Percentiles rank a stretch among this genome's conserved stretches.
phyloP scores from a whole-genome alignment of 2,888 invertebrate genomes.

The Cyaniris semiargus region DNA sequence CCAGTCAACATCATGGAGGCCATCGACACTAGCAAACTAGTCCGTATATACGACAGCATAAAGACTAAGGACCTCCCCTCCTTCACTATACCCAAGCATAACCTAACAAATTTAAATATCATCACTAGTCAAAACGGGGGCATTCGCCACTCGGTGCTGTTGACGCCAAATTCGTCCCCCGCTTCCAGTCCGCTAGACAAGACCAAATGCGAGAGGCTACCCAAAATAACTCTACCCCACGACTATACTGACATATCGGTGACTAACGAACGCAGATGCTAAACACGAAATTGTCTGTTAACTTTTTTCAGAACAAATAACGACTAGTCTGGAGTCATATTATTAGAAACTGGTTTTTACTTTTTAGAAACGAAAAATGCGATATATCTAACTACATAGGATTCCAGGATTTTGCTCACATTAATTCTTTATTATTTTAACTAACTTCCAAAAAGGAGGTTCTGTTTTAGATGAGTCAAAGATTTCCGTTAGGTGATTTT shows the following conservation, averaged over 20 bases:
- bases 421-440: neutral
- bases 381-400: neutral
- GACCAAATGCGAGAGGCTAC: conserved; percentile 55
- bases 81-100: conserved; percentile 70
- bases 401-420: neutral
- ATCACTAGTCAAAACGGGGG: conserved; percentile 48
- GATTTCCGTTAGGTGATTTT: neutral
- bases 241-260: conserved; percentile 50
- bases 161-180: conserved; percentile 76
- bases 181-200: conserved; percentile 59
- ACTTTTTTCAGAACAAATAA: neutral
- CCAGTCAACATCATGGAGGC: conserved; percentile 53
- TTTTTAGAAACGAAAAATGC: neutral
- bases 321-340: neutral
- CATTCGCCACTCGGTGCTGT: conserved; percentile 59
- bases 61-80: conserved; percentile 64
- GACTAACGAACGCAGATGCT: conserved; percentile 42
- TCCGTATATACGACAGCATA: conserved; percentile 69
- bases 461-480: neutral
- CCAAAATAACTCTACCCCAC: conserved; percentile 59
- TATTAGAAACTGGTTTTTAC: neutral
- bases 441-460: neutral
- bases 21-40: conserved; percentile 63
- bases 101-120: conserved; percentile 56
- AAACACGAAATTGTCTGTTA: conserved; percentile 40